Evolutionary conservation across 30 jellyfish, hydroid and myxozoan species (phyloP).

Genomic region (Phacellophora camtschatica): DNA sequence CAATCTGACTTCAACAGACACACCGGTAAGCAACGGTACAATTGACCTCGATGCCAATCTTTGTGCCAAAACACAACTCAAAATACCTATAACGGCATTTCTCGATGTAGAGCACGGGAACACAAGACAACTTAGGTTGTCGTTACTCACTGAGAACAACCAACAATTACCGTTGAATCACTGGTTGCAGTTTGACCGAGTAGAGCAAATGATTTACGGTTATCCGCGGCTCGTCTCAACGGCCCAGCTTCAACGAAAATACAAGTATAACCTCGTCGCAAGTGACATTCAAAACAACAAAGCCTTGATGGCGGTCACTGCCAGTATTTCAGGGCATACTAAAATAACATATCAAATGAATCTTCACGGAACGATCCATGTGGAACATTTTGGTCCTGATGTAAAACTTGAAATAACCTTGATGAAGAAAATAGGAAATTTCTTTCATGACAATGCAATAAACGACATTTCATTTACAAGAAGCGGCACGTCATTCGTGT

Average conservation of each 20-base stretch:
- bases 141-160: constrained; percentile 15
- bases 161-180: background rate
- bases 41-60: constrained; percentile 10
- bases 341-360: constrained; percentile 22
- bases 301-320: constrained; percentile 64
- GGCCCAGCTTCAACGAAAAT: constrained; percentile 1
- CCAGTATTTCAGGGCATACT: constrained; percentile 39
- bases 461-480: constrained; percentile 39
- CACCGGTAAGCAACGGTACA: constrained; percentile 20
- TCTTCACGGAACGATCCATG: constrained; percentile 3
- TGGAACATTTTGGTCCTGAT: constrained; percentile 7
- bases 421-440: constrained; percentile 38
- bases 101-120: constrained; percentile 53
- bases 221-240: constrained; percentile 55
- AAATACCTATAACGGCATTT: constrained; percentile 34
- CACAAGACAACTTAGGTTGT: constrained; percentile 38
- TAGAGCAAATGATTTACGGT: constrained; percentile 46
- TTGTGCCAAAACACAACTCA: constrained; percentile 17
- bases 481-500: constrained; percentile 8
- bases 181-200: constrained; percentile 66
- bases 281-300: constrained; percentile 64
- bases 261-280: constrained; percentile 75
- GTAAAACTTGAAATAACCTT: constrained; percentile 35
- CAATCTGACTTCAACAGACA: constrained; percentile 46
- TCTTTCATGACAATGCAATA: constrained; percentile 38